Evolutionary conservation across 2,113 vertebrate genomes (phyloP).

Genomic region (Electrona antarctica): DNA sequence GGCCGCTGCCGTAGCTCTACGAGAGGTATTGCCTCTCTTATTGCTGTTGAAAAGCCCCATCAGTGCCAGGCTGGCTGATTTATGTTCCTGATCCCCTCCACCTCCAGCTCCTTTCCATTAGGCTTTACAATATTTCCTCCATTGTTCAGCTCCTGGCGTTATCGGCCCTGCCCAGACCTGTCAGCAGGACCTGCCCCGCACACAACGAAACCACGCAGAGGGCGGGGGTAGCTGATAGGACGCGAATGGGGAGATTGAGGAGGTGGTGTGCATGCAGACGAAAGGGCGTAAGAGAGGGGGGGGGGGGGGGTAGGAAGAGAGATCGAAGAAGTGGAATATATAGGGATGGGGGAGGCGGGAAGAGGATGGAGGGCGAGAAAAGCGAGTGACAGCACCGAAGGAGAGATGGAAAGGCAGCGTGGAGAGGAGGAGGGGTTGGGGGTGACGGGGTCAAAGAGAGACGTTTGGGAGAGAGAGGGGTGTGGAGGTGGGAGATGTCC

Average conservation of each 20-base stretch:
- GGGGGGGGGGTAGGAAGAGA: conserved; percentile 8
- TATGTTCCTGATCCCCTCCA: conserved; percentile 74
- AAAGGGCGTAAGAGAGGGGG: conserved; percentile 30
- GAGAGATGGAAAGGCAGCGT: conserved; percentile 32
- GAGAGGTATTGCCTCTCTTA: conserved; percentile 75
- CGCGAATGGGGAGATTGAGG: conserved; percentile 35
- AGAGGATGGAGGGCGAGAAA: too few species aligned
- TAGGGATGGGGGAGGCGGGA: not conserved
- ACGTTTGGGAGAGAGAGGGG: conserved; percentile 34
- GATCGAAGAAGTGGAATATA: not conserved
- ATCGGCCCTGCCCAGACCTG: conserved; percentile 73
- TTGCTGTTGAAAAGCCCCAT: conserved; percentile 78
- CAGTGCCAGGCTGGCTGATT: conserved; percentile 75
- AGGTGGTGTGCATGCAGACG: not conserved
- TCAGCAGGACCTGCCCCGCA: conserved; percentile 60
- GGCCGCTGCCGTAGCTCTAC: conserved; percentile 16
- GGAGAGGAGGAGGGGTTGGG: conserved; percentile 36
- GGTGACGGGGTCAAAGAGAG: conserved; percentile 26
- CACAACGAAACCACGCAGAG: conserved; percentile 52
- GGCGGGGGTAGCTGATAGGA: conserved; percentile 35
- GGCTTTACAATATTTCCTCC: conserved; percentile 75
- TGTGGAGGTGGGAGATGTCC: conserved; percentile 64
- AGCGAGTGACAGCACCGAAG: too few species aligned
- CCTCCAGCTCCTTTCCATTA: conserved; percentile 77
- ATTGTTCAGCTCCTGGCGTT: conserved; percentile 73